Evolutionary conservation across 1,140 invertebrate genomes (phyloP), one percentile per base, ranked within the genome.

Genomic region (Macrosteles quadrilineatus): DNA sequence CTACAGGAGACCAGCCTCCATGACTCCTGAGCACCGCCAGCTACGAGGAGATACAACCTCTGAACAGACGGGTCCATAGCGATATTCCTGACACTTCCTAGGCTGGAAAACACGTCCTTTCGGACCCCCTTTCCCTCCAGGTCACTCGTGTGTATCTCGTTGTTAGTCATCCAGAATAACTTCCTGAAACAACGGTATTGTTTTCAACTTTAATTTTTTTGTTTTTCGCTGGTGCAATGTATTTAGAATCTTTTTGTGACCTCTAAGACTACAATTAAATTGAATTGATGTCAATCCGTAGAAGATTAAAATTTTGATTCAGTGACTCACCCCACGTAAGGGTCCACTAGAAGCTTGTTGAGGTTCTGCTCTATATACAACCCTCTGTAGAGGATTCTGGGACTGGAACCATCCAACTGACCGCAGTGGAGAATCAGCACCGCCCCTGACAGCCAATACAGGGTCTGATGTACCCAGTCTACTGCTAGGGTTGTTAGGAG

Each of bases 251-350:
- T n/a, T n/a, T n/a, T n/a, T n/a, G n/a, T n/a, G n/a, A n/a, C n/a
- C n/a, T n/a, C n/a, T n/a, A n/a, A n/a, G n/a, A n/a, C n/a, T n/a
- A n/a, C n/a, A n/a, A n/a, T n/a, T n/a, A n/a, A n/a, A n/a, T n/a
- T n/a, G n/a, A n/a, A n/a, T n/a, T n/a, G n/a, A n/a, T n/a, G n/a
- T n/a, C n/a, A n/a, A n/a, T n/a, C n/a, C n/a, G n/a, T n/a, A n/a
- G n/a, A n/a, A n/a, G n/a, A n/a, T n/a, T n/a, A n/a, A n/a, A n/a
- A n/a, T n/a, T n/a, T n/a, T n/a, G n/a, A n/a, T n/a, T n/a, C n/a
- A n/a, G n/a, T n/a, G n/a, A n/a, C n/a, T n/a, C n/a, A 50, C 47
- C 47, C 47, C 14, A 50, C 47, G 21, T 50, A 50, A 21, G 47
- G 47, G n/a, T 50, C 47, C 6, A 50, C 47, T 3, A 50, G n/a